Percentiles rank a stretch among this genome's conserved stretches.
Conservation (phyloP, 2,888 invertebrate genomes). For the Mimas tiliae region DNA sequence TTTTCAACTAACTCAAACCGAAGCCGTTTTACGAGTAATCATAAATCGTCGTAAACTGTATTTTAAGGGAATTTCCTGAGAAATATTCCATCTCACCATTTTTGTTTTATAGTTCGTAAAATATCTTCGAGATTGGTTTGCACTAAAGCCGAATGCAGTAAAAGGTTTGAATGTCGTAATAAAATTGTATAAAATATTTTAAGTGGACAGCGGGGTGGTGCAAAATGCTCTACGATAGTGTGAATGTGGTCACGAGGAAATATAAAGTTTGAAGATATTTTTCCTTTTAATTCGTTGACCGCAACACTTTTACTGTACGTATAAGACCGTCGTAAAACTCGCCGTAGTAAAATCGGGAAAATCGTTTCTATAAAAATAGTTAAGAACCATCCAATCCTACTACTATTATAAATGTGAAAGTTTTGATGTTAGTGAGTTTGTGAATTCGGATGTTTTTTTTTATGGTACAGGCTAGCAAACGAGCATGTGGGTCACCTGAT, state of each 20-base stretch:
- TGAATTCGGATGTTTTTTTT: too few relatives aligned
- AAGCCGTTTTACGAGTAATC: constrained; percentile 66
- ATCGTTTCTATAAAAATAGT: too few relatives aligned
- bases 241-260: background rate
- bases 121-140: constrained; percentile 36
- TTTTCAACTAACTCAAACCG: constrained; percentile 69
- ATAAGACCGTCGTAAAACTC: background rate
- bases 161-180: background rate
- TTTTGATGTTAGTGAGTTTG: too few relatives aligned
- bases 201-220: background rate
- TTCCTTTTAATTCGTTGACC: background rate
- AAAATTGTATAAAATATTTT: constrained; percentile 16
- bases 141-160: constrained; percentile 28
- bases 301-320: background rate
- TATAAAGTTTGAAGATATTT: background rate
- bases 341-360: background rate
- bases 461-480: too few relatives aligned
- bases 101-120: constrained; percentile 46
- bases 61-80: constrained; percentile 44
- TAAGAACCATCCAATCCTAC: too few relatives aligned
- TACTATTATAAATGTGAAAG: too few relatives aligned
- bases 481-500: too few relatives aligned
- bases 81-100: constrained; percentile 39
- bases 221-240: background rate
- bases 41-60: constrained; percentile 65